Evolutionary conservation across 2,888 invertebrate species (phyloP).

Genomic region (Andrena chrysosceles): DNA sequence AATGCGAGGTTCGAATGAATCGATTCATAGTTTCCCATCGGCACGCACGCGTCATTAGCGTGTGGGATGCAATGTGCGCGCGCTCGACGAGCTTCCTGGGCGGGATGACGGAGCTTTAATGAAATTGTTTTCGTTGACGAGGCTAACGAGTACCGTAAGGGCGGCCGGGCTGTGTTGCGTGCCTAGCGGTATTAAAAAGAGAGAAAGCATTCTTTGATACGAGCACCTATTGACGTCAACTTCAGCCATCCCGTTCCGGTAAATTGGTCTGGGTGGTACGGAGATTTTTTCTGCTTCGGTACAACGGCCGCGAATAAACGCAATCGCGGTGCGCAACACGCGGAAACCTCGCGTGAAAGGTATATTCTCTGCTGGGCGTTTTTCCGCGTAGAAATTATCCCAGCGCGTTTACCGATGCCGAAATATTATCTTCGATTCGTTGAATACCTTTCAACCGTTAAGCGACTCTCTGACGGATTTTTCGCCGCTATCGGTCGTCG

Average conservation of each 20-base stretch:
- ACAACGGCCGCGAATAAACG: conserved; percentile 40
- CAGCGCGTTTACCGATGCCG: conserved; percentile 7
- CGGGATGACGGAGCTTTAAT: conserved; percentile 61
- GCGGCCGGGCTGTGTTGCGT: conserved; percentile 12
- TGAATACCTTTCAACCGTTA: conserved; percentile 7
- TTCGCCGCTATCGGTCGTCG: not conserved
- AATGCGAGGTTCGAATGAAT: conserved; percentile 32
- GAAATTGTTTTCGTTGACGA: conserved; percentile 66
- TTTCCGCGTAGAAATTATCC: not conserved
- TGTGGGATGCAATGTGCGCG: conserved; percentile 29
- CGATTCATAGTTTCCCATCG: conserved; percentile 42
- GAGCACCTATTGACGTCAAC: conserved; percentile 48
- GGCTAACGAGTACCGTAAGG: conserved; percentile 61
- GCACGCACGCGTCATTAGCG: conserved; percentile 56
- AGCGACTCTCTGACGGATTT: not conserved
- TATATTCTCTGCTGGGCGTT: not conserved
- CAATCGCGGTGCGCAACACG: not conserved
- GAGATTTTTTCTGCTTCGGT: conserved; percentile 20
- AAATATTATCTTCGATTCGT: conserved; percentile 11
- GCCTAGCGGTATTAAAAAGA: conserved; percentile 29
- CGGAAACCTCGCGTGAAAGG: not conserved
- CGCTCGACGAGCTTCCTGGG: conserved; percentile 45
- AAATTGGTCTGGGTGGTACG: conserved; percentile 36
- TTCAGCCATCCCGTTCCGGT: conserved; percentile 43
- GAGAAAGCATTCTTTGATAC: conserved; percentile 41